Base-by-base conservation (phyloP, 2,797 vertebrate genomes). In the Fratercula arctica region DNA sequence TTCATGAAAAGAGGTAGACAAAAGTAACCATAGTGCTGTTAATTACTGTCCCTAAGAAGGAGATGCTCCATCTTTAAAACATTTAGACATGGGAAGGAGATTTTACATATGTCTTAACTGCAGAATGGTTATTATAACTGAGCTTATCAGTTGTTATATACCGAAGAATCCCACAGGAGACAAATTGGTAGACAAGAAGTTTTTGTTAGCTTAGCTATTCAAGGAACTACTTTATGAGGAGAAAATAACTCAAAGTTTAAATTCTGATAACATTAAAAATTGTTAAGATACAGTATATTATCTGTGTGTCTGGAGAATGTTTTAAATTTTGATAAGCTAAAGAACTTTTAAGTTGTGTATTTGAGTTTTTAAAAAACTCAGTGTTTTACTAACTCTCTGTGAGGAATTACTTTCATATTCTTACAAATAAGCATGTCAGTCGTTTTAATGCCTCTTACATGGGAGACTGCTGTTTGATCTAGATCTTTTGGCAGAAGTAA, bases 141-240 rank as follows among this genome's bases (percentile, higher is more conserved):
- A 68, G 10, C 1, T 4, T 45, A 33, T 72, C 0, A 0, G 26
- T 37, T 93, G 15, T 33, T 68, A 14, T 1, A 6, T 26, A 19
- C 16, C 0, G 7, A 72, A 68, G 41, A 81, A 60, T 81, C 7
- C 25, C n/a, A 29, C 17, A 88, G 46, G 29, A 80, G 28, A 61
- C 18, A 23, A 88, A 41, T 6, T 53, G 57, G 46, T 26, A 60
- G 67, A 39, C 5, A 25, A 21, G 20, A 57, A 43, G 8, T 12
- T 78, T 90, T 72, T 78, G 10, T 81, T 84, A 48, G 20, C 14
- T 70, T 67, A 90, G 19, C 37, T 89, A 10, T 72, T 89, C 74
- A 46, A 64, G 13, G 37, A 75, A 16, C n/a, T 78, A 28, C 25
- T 68, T 85, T 10, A 48, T 19, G 16, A 68, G n/a, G 33, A 79